phyloP scores from a whole-genome alignment of 1,140 invertebrate genomes.

The Grapholita molesta region DNA sequence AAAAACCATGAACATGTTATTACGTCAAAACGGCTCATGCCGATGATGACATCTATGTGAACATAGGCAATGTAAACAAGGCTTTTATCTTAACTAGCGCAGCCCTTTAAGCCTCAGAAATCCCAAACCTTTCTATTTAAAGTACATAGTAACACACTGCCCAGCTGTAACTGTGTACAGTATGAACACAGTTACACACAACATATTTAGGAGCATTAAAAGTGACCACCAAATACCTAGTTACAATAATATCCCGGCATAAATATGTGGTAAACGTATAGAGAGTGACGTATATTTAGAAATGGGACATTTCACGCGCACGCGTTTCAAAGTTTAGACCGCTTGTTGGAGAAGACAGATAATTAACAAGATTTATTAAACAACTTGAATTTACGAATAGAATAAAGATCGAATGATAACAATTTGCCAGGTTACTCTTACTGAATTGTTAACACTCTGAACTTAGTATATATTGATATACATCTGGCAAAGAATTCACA shows the following conservation, averaged over 20 bases:
- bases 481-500: background rate
- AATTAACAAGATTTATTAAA: background rate
- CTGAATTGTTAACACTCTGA: background rate
- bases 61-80: slow-evolving; percentile 1
- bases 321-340: background rate
- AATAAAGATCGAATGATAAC: background rate
- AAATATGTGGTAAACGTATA: slow-evolving; percentile 7
- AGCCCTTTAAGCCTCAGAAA: no score
- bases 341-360: background rate
- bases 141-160: no score
- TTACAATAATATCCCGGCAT: background rate
- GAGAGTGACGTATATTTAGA: slow-evolving; percentile 4
- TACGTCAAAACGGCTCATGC: slow-evolving; percentile 2
- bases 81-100: background rate
- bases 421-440: background rate
- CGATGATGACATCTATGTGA: no score
- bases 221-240: background rate
- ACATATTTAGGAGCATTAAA: background rate
- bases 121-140: no score
- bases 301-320: slow-evolving; percentile 6
- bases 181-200: background rate
- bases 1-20: background rate
- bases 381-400: background rate
- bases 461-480: no score
- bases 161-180: background rate